phyloP scores from a whole-genome alignment of 1,140 invertebrate genomes.

The Drosophila busckii region DNA sequence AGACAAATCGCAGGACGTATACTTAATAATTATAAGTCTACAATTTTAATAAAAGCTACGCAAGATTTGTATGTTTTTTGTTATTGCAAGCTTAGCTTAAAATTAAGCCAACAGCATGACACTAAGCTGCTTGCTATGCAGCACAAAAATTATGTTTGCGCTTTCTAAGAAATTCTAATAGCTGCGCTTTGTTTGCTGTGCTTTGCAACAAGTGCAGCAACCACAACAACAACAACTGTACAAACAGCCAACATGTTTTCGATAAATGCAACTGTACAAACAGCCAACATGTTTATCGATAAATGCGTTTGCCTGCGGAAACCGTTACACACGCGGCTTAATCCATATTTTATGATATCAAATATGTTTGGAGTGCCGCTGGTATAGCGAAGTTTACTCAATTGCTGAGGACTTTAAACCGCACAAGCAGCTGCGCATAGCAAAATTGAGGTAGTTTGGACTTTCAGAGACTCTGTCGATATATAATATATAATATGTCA shows the following conservation, averaged over 20 bases:
- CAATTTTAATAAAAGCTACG: too few relatives aligned
- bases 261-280: too few relatives aligned
- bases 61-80: too few relatives aligned
- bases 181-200: too few relatives aligned
- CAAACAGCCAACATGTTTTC: too few relatives aligned
- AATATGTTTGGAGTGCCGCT: too few relatives aligned
- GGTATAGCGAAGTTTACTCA: slow-evolving; percentile 20
- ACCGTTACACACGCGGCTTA: slow-evolving; percentile 27
- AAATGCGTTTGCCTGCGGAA: slow-evolving; percentile 24
- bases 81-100: not conserved
- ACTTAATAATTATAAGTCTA: too few relatives aligned
- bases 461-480: too few relatives aligned
- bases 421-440: too few relatives aligned
- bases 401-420: slow-evolving; percentile 8
- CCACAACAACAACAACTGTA: slow-evolving; percentile 11
- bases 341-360: slow-evolving; percentile 62
- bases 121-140: slow-evolving; percentile 20
- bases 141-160: slow-evolving; percentile 20
- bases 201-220: slow-evolving; percentile 35
- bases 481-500: too few relatives aligned
- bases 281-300: slow-evolving; percentile 27
- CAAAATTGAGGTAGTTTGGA: too few relatives aligned
- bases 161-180: slow-evolving; percentile 10
- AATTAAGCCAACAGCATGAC: not conserved
- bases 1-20: too few relatives aligned